Base-by-base conservation (phyloP, 2,113 vertebrate species). In the Equus quagga region DNA sequence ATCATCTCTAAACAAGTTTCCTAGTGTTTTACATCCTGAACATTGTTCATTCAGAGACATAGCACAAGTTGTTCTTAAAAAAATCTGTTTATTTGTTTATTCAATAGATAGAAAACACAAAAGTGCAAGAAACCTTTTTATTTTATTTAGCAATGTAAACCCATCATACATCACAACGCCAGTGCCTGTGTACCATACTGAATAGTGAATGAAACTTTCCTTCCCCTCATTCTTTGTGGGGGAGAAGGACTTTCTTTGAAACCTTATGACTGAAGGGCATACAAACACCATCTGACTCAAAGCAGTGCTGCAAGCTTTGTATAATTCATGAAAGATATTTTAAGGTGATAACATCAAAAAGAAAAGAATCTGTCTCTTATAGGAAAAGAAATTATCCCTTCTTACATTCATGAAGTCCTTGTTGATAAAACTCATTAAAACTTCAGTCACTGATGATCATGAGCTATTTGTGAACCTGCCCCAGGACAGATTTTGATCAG, bases 291-390 rank as follows among this genome's bases (percentile, higher is more conserved):
- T 93, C 31, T 62, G 49, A 17, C 73, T 93, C 17, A 73, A 96
- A 73, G n/a, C 44, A 62, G 70, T 44, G 24, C 12, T 46, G 15
- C 64, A 96, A 96, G 28, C 46, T 76, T 88, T 88, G 24, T 51
- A 94, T 81, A 97, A 94, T 91, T 97, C 70, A 96, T 90, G 75
- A 96, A 94, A 96, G 51, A 18, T n/a, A 88, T 84, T 93, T 88
- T 73, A 80, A 96, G 64, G 33, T 13, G 1, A 36, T 65, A 95
- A 23, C 51, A 73, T 54, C 78, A 84, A 78, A 88, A 96, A 75
- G 24, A 81, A 95, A 94, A 65, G 28, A 70, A 85, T 17, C 28
- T 73, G 2, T 81, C 19, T 54, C 64, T n/a, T 75, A 75, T 9
- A 88, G 41, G 23, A 78, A 87, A 75, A 84, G 24, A 91, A 75